phyloP scores from a whole-genome alignment of 1,140 invertebrate genomes.

The Meloidogyne floridensis region DNA sequence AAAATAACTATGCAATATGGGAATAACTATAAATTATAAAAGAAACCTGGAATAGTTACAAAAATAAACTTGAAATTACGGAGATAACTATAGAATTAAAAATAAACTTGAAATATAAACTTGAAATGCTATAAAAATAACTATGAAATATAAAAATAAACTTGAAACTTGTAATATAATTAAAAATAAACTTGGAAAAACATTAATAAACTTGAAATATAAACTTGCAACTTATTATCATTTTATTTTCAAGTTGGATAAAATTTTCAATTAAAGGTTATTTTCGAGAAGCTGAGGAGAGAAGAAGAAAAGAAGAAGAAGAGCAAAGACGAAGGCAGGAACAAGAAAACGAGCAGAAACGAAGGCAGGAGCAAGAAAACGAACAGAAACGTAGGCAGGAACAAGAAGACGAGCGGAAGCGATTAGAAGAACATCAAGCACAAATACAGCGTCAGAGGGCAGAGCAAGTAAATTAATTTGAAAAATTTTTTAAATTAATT shows the following conservation, averaged over 20 bases:
- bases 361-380: not conserved
- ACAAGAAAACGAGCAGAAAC: not conserved
- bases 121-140: no score
- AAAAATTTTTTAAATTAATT: not conserved
- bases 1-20: not conserved
- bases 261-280: conserved; percentile 32
- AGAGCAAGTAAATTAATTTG: conserved; percentile 12
- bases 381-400: not conserved
- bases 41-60: not conserved
- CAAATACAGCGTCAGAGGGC: not conserved
- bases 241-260: not conserved
- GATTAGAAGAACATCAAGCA: not conserved
- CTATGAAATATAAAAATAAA: no score
- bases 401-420: not conserved
- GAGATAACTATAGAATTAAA: no score
- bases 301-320: not conserved
- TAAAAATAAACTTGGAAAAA: no score
- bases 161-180: no score
- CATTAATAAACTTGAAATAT: no score
- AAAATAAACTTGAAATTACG: not conserved
- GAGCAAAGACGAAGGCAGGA: not conserved
- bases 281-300: conserved; percentile 31
- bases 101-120: no score
- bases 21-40: not conserved
- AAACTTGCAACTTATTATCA: no score